Base-by-base conservation (phyloP, 2,888 invertebrate species). In the Linyphia triangularis region DNA sequence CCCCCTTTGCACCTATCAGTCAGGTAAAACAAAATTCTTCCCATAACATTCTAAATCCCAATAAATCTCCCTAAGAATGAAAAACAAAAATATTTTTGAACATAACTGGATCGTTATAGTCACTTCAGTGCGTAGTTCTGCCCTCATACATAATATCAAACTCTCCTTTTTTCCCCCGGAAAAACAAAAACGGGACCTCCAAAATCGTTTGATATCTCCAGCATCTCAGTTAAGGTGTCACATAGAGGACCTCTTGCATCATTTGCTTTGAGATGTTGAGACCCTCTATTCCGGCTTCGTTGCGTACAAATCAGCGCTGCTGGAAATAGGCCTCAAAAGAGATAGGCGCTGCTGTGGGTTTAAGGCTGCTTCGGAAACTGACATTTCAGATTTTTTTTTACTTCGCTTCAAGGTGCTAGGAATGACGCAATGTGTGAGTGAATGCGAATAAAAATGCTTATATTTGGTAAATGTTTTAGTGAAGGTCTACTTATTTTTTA, bases 201-300 rank as follows among this genome's bases (percentile, higher is more conserved):
- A 59, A 67, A 79, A 79, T 79, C 78, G 78, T 67, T 82, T 82
- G 82, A 82, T 63, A 82, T 82, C 72, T 59, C 22, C 37, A 28
- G 63, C 30, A 61, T 63, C 43, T 37, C 63, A 61, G 72, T 61
- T 72, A 75, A 73, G 73, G 65, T 88, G 86, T 88, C 86, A 81
- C 37, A 61, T 88, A 59, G 86, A 75, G 78, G 73, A 59, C 26
- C 57, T 28, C 24, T 37, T 61, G 86, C 86, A 75, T 88, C 86
- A 82, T 88, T 88, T 81, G 79, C 59, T 69, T 37, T 88, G 86
- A 88, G 59, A 88, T 67, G 81, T 88, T 88, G 86, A 81, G 73
- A 73, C 81, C 81, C n/a, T 81, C 73, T 67, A 67, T 82, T 81
- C 67, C 26, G 81, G 81, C 70, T 40, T 61, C 70, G 30, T 59